phyloP scores from a whole-genome alignment of 2,888 invertebrate genomes.

The Agelastica alni region DNA sequence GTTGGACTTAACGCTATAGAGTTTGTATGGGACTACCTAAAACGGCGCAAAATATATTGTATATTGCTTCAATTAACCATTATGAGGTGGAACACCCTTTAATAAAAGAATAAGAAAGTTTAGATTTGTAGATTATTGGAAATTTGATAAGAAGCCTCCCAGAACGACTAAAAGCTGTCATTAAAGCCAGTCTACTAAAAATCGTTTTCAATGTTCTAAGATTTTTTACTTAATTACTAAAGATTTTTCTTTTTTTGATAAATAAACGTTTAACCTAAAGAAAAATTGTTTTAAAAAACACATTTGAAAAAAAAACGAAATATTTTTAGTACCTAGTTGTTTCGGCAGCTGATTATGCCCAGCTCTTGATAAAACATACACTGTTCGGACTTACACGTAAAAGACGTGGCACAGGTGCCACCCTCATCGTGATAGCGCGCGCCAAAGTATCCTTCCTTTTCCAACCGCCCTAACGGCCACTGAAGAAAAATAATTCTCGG shows the following conservation, averaged over 20 bases:
- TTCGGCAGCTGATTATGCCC: background rate
- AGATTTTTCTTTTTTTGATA: background rate
- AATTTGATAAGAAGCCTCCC: too few species aligned
- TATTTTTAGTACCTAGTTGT: background rate
- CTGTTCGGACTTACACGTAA: constrained; percentile 1
- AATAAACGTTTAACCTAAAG: background rate
- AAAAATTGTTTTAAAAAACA: background rate
- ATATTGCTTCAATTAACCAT: too few species aligned
- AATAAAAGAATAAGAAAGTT: too few species aligned
- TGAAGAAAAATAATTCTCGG: constrained; percentile 12
- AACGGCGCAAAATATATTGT: too few species aligned
- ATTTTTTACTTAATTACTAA: too few species aligned
- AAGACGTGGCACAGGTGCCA: constrained; percentile 40
- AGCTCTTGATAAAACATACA: background rate
- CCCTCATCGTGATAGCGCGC: constrained; percentile 39
- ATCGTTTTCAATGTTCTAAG: too few species aligned
- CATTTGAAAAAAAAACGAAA: background rate
- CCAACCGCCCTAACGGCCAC: constrained; percentile 40
- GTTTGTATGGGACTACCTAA: too few species aligned
- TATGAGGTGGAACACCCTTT: too few species aligned
- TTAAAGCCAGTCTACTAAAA: too few species aligned
- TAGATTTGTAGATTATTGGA: too few species aligned
- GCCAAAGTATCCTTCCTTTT: constrained; percentile 29
- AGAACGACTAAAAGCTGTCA: too few species aligned
- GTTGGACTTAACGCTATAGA: too few species aligned